phyloP scores from a whole-genome alignment of 30 jellyfish, hydroid and myxozoan genomes.

The Euphysa ruthae region DNA sequence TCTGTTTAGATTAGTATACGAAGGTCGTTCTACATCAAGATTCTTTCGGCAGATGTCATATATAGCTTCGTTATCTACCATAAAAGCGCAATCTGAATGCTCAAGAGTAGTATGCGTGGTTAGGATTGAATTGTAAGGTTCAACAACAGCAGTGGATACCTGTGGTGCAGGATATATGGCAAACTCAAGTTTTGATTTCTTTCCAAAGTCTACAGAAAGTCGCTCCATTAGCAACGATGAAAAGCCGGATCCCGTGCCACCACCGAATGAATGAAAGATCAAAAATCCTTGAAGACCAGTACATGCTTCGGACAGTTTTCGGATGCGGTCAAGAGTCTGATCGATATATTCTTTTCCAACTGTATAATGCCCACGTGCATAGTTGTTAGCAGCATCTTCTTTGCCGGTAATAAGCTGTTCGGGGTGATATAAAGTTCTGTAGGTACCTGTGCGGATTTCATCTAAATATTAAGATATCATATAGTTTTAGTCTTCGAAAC shows the following conservation, averaged over 20 bases:
- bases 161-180: constrained; percentile 97
- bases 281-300: constrained; percentile 93
- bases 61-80: constrained; percentile 93
- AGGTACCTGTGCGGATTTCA: constrained; percentile 84
- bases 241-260: constrained; percentile 98
- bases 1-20: constrained; percentile 70
- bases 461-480: too few relatives aligned
- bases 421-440: constrained; percentile 70
- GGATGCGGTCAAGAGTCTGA: constrained; percentile 64
- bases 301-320: constrained; percentile 84
- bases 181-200: constrained; percentile 83
- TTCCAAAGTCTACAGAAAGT: constrained; percentile 77
- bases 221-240: constrained; percentile 91
- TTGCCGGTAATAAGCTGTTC: constrained; percentile 82
- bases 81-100: constrained; percentile 83
- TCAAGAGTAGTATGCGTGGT: constrained; percentile 88
- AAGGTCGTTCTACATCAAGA: constrained; percentile 86
- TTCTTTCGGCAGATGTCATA: constrained; percentile 82
- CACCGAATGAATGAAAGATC: constrained; percentile 89
- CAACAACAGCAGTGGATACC: constrained; percentile 92
- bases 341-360: constrained; percentile 73
- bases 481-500: too few relatives aligned
- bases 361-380: constrained; percentile 93
- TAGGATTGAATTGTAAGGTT: constrained; percentile 89
- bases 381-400: constrained; percentile 97